Evolutionary conservation across 2,888 invertebrate genomes (phyloP).

Genomic region (Lordiphosa andalusiaca): DNA sequence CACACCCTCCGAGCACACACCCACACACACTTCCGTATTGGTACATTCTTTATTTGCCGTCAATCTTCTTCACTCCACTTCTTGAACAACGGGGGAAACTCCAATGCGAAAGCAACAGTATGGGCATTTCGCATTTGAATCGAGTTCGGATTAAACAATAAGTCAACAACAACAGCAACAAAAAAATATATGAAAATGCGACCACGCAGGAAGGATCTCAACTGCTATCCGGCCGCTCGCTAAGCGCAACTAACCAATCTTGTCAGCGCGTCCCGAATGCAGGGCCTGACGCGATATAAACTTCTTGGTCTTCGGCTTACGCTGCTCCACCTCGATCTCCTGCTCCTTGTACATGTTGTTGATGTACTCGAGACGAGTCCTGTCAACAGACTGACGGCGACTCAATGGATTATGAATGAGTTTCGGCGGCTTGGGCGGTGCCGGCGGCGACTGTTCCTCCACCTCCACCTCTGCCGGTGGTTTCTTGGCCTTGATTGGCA

Average conservation of each 20-base stretch:
- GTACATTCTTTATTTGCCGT: too few species aligned
- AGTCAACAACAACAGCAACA: too few species aligned
- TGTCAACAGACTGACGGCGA: slow-evolving; percentile 49
- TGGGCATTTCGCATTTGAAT: too few species aligned
- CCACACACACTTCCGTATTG: neutral
- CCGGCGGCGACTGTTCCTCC: slow-evolving; percentile 1
- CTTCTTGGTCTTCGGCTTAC: slow-evolving; percentile 25
- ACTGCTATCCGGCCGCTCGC: neutral
- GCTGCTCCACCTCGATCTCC: slow-evolving; percentile 24
- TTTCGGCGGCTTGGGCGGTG: slow-evolving; percentile 17
- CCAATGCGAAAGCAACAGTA: too few species aligned
- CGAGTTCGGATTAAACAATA: too few species aligned
- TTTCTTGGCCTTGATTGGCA: neutral
- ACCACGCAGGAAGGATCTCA: too few species aligned
- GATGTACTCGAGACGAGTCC: slow-evolving; percentile 46
- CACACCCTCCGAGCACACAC: neutral
- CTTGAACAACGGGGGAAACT: too few species aligned
- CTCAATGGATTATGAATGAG: slow-evolving; percentile 39
- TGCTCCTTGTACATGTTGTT: slow-evolving; percentile 42
- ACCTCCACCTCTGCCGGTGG: neutral
- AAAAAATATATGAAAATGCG: too few species aligned
- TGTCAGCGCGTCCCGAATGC: slow-evolving; percentile 52
- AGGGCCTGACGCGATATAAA: slow-evolving; percentile 45
- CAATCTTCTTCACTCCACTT: too few species aligned
- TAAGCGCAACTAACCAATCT: slow-evolving; percentile 34